phyloP scores from a whole-genome alignment of 2,888 invertebrate genomes.

The Scaptodrosophila latifasciaeformis region DNA sequence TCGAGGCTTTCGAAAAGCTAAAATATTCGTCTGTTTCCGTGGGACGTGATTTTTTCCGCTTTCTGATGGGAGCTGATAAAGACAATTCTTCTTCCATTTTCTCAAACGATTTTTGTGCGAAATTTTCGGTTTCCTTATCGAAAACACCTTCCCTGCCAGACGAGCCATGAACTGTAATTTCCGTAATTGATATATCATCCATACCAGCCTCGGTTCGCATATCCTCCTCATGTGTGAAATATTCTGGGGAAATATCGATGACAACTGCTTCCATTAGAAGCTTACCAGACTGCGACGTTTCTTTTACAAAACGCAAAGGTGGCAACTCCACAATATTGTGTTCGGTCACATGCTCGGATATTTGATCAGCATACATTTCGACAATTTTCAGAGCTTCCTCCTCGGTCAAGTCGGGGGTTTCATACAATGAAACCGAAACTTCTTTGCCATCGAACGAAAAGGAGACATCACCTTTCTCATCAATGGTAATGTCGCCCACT shows the following conservation, averaged over 20 bases:
- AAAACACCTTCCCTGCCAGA: slow-evolving; percentile 75
- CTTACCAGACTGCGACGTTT: slow-evolving; percentile 91
- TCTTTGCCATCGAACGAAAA: slow-evolving; percentile 95
- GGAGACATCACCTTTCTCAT: slow-evolving; percentile 89
- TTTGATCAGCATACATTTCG: slow-evolving; percentile 95
- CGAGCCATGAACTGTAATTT: slow-evolving; percentile 80
- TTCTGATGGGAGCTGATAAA: slow-evolving; percentile 76
- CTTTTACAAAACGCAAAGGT: slow-evolving; percentile 90
- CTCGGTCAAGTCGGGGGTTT: slow-evolving; percentile 93
- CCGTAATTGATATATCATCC: slow-evolving; percentile 88
- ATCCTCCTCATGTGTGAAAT: slow-evolving; percentile 87
- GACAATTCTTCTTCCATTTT: slow-evolving; percentile 78
- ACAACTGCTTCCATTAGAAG: slow-evolving; percentile 93
- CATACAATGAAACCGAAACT: slow-evolving; percentile 91
- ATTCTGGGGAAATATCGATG: slow-evolving; percentile 91
- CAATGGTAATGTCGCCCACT: slow-evolving; percentile 84
- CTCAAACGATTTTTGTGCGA: slow-evolving; percentile 71
- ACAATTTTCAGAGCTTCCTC: slow-evolving; percentile 93
- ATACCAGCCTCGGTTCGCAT: slow-evolving; percentile 89
- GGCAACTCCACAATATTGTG: slow-evolving; percentile 91
- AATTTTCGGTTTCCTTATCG: slow-evolving; percentile 77
- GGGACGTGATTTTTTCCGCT: slow-evolving; percentile 81
- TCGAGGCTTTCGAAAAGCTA: slow-evolving; percentile 79
- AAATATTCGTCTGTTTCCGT: slow-evolving; percentile 81
- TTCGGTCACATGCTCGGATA: slow-evolving; percentile 90